phyloP scores from a whole-genome alignment of 2,888 invertebrate genomes.

The Quadriops clusia region DNA sequence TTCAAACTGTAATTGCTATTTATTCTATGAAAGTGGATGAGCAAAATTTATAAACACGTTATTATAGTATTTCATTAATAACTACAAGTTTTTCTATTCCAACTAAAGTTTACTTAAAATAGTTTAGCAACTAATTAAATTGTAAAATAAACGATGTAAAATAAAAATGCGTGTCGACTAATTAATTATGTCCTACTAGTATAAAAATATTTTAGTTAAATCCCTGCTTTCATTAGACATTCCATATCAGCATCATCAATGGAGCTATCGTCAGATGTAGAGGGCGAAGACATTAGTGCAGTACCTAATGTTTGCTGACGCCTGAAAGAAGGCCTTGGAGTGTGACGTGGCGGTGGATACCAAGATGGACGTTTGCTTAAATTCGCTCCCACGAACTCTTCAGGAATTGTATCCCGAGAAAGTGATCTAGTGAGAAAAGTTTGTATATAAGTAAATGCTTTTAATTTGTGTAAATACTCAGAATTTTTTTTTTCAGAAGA shows the following conservation, averaged over 20 bases:
- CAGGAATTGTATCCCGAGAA: conserved; percentile 57
- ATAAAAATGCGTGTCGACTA: too few species aligned
- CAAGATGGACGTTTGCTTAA: conserved; percentile 29
- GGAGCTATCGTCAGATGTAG: conserved; percentile 35
- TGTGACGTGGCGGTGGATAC: conserved; percentile 37
- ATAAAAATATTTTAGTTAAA: conserved; percentile 19
- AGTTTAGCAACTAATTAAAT: neutral
- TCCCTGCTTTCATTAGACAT: conserved; percentile 30
- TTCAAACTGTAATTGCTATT: too few species aligned
- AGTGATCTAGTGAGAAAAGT: conserved; percentile 36
- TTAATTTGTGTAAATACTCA: neutral
- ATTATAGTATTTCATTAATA: too few species aligned
- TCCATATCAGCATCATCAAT: conserved; percentile 34
- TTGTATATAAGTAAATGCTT: conserved; percentile 2
- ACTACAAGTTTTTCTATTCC: too few species aligned
- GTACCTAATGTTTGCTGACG: conserved; percentile 51
- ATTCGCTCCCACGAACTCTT: conserved; percentile 39
- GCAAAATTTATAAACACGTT: too few species aligned
- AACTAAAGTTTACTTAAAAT: too few species aligned
- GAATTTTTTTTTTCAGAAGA: neutral
- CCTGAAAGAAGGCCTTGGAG: conserved; percentile 47
- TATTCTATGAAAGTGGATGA: too few species aligned
- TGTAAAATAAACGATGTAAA: neutral
- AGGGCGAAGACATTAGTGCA: conserved; percentile 46
- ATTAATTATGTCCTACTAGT: conserved; percentile 1